Conservation (phyloP, 2,113 vertebrate genomes). For the Centropristis striata region DNA sequence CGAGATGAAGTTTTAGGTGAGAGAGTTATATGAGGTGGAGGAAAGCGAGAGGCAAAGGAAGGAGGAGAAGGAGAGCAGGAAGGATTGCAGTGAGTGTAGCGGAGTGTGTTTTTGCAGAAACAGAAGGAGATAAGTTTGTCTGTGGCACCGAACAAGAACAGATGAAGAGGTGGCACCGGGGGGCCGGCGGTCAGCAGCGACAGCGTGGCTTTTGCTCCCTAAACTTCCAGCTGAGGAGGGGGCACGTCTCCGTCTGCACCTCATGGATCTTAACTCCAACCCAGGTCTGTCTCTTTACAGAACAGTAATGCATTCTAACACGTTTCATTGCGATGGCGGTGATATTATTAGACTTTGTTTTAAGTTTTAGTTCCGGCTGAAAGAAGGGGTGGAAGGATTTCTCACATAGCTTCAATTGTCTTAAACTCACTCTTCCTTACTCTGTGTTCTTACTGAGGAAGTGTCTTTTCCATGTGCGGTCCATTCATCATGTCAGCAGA, state of each 20-base stretch:
- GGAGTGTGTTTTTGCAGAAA: conserved; percentile 46
- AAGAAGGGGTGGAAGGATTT: conserved; percentile 8
- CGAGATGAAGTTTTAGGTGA: conserved; percentile 55
- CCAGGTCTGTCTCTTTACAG: conserved; percentile 81
- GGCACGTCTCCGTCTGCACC: conserved; percentile 53
- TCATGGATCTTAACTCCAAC: conserved; percentile 83
- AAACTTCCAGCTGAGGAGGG: conserved; percentile 52
- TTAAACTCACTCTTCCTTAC: neutral
- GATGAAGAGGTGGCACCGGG: conserved; percentile 74
- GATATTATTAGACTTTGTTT: conserved; percentile 47
- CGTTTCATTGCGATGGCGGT: conserved; percentile 5
- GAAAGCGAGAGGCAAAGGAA: conserved; percentile 32
- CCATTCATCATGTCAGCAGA: conserved; percentile 35
- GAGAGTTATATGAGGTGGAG: conserved; percentile 60
- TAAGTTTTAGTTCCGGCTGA: conserved; percentile 28
- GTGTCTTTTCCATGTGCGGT: conserved; percentile 8
- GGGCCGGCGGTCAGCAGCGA: conserved; percentile 73
- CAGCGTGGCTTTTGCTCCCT: conserved; percentile 69
- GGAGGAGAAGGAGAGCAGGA: conserved; percentile 30
- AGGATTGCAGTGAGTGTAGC: conserved; percentile 20
- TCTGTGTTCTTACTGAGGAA: neutral
- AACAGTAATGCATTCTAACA: conserved; percentile 37
- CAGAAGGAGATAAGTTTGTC: conserved; percentile 62
- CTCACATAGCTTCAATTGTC: conserved; percentile 16
- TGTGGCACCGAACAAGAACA: conserved; percentile 72